Base-by-base conservation (phyloP, 2,888 invertebrate genomes). In the Argyra leucocephala region DNA sequence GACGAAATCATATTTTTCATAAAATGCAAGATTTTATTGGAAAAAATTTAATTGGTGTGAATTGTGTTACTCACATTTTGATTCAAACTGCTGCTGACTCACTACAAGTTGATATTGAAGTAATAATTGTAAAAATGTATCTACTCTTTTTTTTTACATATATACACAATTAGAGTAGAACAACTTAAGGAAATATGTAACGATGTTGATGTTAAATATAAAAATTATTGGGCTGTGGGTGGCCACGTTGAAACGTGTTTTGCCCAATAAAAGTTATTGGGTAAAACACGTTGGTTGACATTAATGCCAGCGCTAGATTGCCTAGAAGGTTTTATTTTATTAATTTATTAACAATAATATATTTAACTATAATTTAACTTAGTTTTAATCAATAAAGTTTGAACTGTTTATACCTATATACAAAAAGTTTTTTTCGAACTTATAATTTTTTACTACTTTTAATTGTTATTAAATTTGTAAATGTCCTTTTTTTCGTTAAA, bases 21-120 rank as follows among this genome's bases (percentile, higher is more conserved):
- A 22, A 59, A 59, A 22, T 23, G 22, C 22, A 66, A 65, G 37
- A 26, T 63, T 64, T 58, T 63, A 37, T 22, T 61, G 66, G 63
- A 58, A 66, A 57, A 15, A 60, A 36, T 36, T 63, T 66, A 65
- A 69, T 68, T 66, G 62, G 66, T 6, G 67, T 67, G 7, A 67
- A 67, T 66, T 67, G 67, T 62, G 67, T 64, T 65, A 66, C 65
- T 23, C 67, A 67, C 63, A 65, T 69, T 57, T 66, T 65, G 58
- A 67, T 69, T 63, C 67, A 69, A 66, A 63, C 66, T 6, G 61
- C 66, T 37, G 62, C 63, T 57, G 68, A 68, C 24, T 62, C 59
- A 37, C 63, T 68, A n/a, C 68, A 67, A 24, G 57, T 69, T 57
- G 67, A 68, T 62, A 61, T 68, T 57, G 68, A 68, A 66, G 65